Evolutionary conservation across 35 echinoderm and acorn worm species (phyloP).

Genomic region (Strongylocentrotus purpuratus): DNA sequence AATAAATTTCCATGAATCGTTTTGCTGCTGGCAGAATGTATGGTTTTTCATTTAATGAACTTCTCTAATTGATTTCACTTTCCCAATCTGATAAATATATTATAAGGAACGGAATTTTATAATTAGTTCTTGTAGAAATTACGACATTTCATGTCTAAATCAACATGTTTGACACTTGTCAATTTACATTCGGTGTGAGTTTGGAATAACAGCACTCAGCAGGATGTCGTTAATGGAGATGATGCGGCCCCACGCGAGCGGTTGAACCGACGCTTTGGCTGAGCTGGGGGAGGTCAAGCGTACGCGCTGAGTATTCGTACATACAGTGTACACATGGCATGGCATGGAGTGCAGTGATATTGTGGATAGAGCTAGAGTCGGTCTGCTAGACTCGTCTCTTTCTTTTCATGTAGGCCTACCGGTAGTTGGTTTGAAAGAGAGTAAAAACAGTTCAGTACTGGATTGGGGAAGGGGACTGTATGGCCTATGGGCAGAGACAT

Average conservation of each 20-base stretch:
- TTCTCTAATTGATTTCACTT: neutral
- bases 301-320: neutral
- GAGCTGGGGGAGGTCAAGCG: neutral
- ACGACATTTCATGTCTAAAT: neutral
- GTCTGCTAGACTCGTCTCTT: neutral
- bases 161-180: neutral
- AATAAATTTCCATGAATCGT: neutral
- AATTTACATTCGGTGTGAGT: neutral
- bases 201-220: neutral
- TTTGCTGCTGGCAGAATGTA: neutral
- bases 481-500: too few species aligned
- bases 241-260: slow-evolving; percentile 30
- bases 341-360: too few species aligned
- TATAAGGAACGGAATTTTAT: neutral
- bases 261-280: slow-evolving; percentile 21
- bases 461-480: too few species aligned
- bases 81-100: neutral
- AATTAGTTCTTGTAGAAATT: neutral
- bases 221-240: neutral
- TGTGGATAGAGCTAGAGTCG: too few species aligned
- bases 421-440: neutral
- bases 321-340: neutral
- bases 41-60: neutral
- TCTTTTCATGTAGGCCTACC: neutral
- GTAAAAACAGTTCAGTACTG: too few species aligned